Evolutionary conservation across 2,113 vertebrate genomes (phyloP), one percentile per base, ranked within the genome.

Genomic region (Pavo muticus): DNA sequence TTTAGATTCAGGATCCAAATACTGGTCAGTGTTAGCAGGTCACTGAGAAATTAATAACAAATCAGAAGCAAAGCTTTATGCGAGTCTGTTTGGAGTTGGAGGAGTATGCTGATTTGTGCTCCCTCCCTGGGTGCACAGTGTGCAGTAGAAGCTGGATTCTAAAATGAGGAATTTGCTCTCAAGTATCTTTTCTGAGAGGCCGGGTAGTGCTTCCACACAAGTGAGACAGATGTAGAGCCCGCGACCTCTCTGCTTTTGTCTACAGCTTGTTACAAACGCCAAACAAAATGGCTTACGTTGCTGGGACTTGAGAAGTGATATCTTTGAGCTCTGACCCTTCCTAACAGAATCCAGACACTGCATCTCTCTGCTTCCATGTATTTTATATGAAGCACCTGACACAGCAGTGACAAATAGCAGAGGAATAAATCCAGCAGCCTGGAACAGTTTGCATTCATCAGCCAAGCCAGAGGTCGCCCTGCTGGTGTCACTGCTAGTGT

Each of bases 241-340:
- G 70, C 4, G 2, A 42, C 65, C 44, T 52, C 47, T 88, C 69
- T 81, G 65, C 76, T 87, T 80, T 75, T 94, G 86, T 84, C 88
- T 75, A 23, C 61, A 92, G 83, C 92, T 85, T 60, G 69, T 64
- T 27, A 71, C 17, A 93, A 94, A 85, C 0, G 2, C 87, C 48
- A 76, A 45, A 45, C 78, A 82, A 94, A 96, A 85, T 29, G 35
- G 52, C 70, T 85, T 77, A 59, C 54, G 35, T 63, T 47, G 64
- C 63, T 82, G 59, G 86, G 80, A 94, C 90, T 91, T 84, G 94
- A 94, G 95, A 96, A 96, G 91, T 63, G 13, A 69, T 83, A 67
- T 70, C 74, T 85, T 77, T 95, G 96, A 97, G 94, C 93, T 95
- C 91, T 93, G 96, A 95, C 96, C 96, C 88, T 94, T 73, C 77